Evolutionary conservation across 1,140 invertebrate species (phyloP), one percentile per base, ranked within the genome.

Genomic region (Drosophila erecta): DNA sequence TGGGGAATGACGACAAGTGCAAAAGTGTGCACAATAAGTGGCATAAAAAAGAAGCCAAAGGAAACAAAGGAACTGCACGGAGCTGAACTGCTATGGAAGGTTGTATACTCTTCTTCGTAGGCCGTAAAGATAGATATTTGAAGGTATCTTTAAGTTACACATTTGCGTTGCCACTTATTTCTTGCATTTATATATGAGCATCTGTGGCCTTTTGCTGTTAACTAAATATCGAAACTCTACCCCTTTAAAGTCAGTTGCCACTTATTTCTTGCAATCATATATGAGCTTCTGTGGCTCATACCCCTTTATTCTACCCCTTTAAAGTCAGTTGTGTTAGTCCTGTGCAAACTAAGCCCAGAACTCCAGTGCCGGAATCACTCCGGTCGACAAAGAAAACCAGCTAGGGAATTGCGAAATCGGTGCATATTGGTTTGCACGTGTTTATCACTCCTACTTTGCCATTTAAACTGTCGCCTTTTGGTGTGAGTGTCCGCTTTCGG

Each of bases 11-110:
- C 50, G 61, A 73, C 83, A 89, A 89, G 79, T 89, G 79, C 76
- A 60, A 87, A 87, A 79, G 84, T 65, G 84, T 89, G 79, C 74
- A 58, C 75, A 72, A 73, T 67, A 87, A 86, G 79, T 84, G 76
- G 57, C 74, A 79, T 69, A 83, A 83, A 83, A 83, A 83, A 83
- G 70, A 79, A 78, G 44, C 41, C 37, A 72, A 43, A 49, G 47
- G 51, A 71, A 58, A 49, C 49, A 58, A 55, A 43, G n/a, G 40
- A 53, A 35, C n/a, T 37, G 24, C n/a, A 12, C 20, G 12, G 14
- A 27, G 15, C 4, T 43, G 15, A 14, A n/a, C 2, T 7, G 5
- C 27, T 2, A 33, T 27, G 17, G 49, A 37, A 11, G 37, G 14
- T 27, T 47, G 15, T 33, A 38, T 70, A 49, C 66, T 41, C 66